A percentile compares a stretch with the other conserved stretches of the same genome.
Evolutionary conservation across 2,113 vertebrate genomes (phyloP).

Genomic region (Holacanthus passer): DNA sequence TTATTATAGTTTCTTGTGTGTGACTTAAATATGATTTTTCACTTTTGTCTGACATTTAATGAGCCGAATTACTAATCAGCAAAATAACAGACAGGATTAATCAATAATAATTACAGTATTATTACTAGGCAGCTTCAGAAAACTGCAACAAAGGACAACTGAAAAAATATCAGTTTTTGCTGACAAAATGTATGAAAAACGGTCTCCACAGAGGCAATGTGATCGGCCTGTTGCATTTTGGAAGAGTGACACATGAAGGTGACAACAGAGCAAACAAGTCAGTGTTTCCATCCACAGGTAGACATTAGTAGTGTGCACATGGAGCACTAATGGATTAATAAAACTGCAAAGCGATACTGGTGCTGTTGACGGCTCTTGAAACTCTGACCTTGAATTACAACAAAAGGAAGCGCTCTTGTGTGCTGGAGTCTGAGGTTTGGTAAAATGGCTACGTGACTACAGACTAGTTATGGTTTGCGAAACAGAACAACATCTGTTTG

Average conservation of each 20-base stretch:
- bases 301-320: not conserved
- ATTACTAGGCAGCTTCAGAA: not conserved
- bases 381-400: slow-evolving; percentile 5
- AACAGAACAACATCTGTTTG: not conserved
- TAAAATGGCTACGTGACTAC: not conserved
- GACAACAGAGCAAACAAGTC: not conserved
- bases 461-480: not conserved
- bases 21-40: not conserved
- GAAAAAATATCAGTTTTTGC: not conserved
- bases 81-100: not conserved
- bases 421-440: not conserved
- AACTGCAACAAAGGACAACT: not conserved
- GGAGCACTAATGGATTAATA: slow-evolving; percentile 1
- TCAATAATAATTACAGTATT: not conserved
- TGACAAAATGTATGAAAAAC: not conserved
- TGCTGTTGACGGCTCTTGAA: not conserved
- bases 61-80: not conserved
- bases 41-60: not conserved
- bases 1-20: too few relatives aligned
- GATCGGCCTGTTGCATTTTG: not conserved
- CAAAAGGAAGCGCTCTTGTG: not conserved
- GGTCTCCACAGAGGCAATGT: not conserved
- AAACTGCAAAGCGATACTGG: not conserved
- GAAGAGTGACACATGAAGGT: not conserved
- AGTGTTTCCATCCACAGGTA: not conserved